Evolutionary conservation across 2,797 vertebrate genomes (phyloP), one percentile per base, ranked within the genome.

Genomic region (Gallinago nigripennis): DNA sequence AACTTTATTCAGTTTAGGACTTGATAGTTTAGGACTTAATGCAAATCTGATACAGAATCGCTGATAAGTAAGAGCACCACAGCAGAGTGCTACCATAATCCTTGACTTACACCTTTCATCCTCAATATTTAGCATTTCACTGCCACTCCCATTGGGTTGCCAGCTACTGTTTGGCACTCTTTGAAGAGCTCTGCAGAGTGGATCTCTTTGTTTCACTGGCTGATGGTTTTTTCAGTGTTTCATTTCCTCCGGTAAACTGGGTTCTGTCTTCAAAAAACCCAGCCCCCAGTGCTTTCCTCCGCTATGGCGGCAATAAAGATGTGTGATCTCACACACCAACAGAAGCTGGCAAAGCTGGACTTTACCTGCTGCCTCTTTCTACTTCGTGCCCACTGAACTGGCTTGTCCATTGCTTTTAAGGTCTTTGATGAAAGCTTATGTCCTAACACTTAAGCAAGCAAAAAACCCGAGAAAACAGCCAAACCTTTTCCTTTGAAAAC

Each of bases 381-480:
- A 0, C 48, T 48, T 6, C 33, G 43, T 23, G 58, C 56, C n/a
- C 63, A 57, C 69, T 57, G 65, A 93, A 83, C 75, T 78, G 64
- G 41, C 72, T 68, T 58, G 82, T 86, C 72, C 35, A 9, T 13
- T 11, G 24, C 48, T 66, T 82, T 61, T 53, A 86, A 71, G n/a
- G 37, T 46, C 66, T 83, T 33, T 25, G 50, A 68, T 28, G 46
- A 85, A 50, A 82, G 20, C 14, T 68, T 7, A 68, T 16, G 8
- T 30, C 35, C 31, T 61, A 81, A 71, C 5, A 6, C 9, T 23
- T 23, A 69, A 69, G 43, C 11, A 50, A 81, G 16, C 43, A 56
- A 45, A 82, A 94, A 71, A 79, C n/a, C 91, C 64, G 68, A 96
- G 70, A 90, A 94, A 54, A 77, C 28, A 95, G 85, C 31, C 77